Evolutionary conservation across 2,113 vertebrate genomes (phyloP).

Genomic region (Butorides virescens): DNA sequence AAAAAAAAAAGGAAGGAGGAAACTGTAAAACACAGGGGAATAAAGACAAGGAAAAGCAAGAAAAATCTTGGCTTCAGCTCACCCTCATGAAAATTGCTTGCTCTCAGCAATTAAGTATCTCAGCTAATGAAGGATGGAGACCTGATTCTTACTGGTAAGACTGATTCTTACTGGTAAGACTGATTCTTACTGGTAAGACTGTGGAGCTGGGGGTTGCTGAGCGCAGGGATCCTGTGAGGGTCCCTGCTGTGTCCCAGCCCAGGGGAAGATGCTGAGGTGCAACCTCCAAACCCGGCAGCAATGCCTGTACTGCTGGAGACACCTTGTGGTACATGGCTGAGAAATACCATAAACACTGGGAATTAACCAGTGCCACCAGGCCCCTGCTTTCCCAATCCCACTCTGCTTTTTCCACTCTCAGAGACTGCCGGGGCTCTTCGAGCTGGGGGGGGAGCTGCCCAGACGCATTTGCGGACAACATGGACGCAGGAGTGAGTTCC

Average conservation of each 20-base stretch:
- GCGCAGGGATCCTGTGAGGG: background rate
- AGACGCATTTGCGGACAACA: accelerated
- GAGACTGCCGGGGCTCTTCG: background rate
- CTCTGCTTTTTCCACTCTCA: background rate
- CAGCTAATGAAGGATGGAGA: background rate
- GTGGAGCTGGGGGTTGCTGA: background rate
- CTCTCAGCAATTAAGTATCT: background rate
- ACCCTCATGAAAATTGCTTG: background rate
- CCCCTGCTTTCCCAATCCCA: background rate
- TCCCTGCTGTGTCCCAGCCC: background rate
- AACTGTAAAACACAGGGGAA: background rate
- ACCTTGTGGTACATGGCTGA: constrained; percentile 26
- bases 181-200: background rate
- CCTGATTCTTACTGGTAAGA: background rate
- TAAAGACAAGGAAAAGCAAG: background rate
- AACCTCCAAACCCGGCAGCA: background rate
- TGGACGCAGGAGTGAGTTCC: background rate
- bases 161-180: too few species aligned
- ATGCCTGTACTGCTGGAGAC: constrained; percentile 43
- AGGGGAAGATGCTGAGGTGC: background rate
- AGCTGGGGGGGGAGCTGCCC: background rate
- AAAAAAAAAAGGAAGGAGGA: background rate
- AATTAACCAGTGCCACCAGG: background rate
- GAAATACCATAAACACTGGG: background rate
- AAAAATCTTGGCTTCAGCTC: background rate